These are phyloP conservation scores for Paramisgurnus dabryanus DNA, from an alignment of 2,113 vertebrate genomes.

Conservation along the genomic window DNA sequence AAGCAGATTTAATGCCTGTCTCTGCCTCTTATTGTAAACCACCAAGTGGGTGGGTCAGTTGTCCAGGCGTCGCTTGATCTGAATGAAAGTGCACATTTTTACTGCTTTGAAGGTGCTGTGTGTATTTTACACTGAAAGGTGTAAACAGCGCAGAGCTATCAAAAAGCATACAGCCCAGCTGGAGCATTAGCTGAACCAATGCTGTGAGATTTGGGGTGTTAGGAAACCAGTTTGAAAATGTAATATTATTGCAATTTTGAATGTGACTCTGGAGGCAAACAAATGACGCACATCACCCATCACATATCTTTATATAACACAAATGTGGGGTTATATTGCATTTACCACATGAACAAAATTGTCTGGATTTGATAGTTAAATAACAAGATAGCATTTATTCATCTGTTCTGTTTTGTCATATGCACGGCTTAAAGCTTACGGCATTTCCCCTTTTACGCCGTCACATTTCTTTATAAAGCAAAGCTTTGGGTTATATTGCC, in stretches of 20 bases:
- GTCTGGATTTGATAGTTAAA: neutral
- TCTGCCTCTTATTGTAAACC: constrained; percentile 48
- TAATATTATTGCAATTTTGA: too few species aligned
- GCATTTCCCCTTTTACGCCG: neutral
- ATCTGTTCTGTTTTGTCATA: neutral
- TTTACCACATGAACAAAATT: neutral
- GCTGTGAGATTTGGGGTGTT: neutral
- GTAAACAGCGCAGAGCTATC: neutral
- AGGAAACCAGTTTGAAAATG: neutral
- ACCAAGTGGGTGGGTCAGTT: constrained; percentile 52
- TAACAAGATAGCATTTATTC: constrained; percentile 7
- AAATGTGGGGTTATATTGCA: neutral
- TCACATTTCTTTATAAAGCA: neutral
- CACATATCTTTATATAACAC: neutral
- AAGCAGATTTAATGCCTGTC: constrained; percentile 41
- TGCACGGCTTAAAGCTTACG: neutral
- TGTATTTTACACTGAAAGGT: neutral
- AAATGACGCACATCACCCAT: neutral
- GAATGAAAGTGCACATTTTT: constrained; percentile 8
- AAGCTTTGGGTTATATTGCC: neutral
- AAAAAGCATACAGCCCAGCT: neutral
- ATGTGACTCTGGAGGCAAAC: too few species aligned
- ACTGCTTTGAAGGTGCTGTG: neutral
- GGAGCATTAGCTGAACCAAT: neutral
- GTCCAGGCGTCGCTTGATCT: constrained; percentile 4